A percentile compares a stretch with the other conserved stretches of the same genome.
Evolutionary conservation across 2,888 invertebrate species (phyloP).

Genomic region (Pharmacophagus antenor): DNA sequence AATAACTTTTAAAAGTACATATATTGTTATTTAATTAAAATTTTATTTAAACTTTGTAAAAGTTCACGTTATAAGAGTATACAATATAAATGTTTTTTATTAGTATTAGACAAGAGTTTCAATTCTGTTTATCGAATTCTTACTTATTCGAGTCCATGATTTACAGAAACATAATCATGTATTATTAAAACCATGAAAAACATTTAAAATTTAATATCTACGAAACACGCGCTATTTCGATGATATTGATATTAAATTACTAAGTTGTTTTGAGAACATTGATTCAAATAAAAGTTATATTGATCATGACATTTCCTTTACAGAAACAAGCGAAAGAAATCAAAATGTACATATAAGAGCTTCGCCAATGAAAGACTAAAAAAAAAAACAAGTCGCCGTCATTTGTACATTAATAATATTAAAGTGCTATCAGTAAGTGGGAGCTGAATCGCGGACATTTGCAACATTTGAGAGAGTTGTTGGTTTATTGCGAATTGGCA

Average conservation of each 20-base stretch:
- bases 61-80: neutral
- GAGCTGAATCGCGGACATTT: slow-evolving; percentile 6
- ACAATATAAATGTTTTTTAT: too few species aligned
- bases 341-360: neutral
- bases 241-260: too few species aligned
- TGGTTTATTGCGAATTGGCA: slow-evolving; percentile 24
- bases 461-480: slow-evolving; percentile 8
- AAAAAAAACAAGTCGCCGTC: neutral
- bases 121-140: too few species aligned
- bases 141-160: too few species aligned
- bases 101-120: too few species aligned
- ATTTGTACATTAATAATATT: neutral
- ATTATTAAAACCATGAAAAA: too few species aligned
- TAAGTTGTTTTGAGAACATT: neutral
- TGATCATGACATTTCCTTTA: neutral
- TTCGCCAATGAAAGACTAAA: neutral
- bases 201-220: too few species aligned
- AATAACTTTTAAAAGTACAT: neutral
- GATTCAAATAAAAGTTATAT: neutral
- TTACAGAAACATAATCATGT: too few species aligned
- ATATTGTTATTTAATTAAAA: neutral
- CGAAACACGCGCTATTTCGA: too few species aligned
- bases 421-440: neutral
- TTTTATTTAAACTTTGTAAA: neutral
- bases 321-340: neutral